Percentiles rank a stretch among this genome's conserved stretches.
Conservation (phyloP, 2,797 vertebrate species). For the Cheirogaleus major region DNA sequence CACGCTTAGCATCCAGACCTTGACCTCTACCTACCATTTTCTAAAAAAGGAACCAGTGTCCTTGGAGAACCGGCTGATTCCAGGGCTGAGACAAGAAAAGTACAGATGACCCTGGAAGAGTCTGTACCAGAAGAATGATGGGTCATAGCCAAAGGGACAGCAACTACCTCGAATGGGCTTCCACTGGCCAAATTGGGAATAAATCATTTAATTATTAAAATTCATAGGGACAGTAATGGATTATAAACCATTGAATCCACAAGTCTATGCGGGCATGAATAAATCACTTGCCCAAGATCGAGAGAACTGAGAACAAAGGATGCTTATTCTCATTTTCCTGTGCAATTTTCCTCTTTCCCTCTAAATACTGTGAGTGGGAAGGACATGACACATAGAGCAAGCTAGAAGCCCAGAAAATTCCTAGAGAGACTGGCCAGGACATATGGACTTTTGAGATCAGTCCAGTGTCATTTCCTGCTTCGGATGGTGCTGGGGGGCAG, state of each 20-base stretch:
- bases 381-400: neutral
- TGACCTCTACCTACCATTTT: conserved; percentile 35
- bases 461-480: conserved; percentile 37
- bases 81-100: neutral
- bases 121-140: conserved; percentile 8
- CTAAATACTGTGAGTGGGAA: neutral
- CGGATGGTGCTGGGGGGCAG: neutral
- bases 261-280: neutral
- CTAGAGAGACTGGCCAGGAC: conserved; percentile 63
- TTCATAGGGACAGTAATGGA: neutral
- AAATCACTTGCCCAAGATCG: neutral
- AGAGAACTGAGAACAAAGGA: neutral
- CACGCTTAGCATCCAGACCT: neutral
- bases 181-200: neutral
- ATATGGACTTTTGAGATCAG: conserved; percentile 28
- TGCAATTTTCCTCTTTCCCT: neutral
- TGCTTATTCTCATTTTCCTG: neutral
- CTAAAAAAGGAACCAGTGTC: neutral
- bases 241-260: neutral
- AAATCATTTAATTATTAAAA: neutral
- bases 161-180: neutral
- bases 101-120: neutral
- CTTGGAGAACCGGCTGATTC: neutral
- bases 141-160: neutral
- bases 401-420: conserved; percentile 48